Evolutionary conservation across 2,888 invertebrate species (phyloP).

Genomic region (Chrysolina americana): DNA sequence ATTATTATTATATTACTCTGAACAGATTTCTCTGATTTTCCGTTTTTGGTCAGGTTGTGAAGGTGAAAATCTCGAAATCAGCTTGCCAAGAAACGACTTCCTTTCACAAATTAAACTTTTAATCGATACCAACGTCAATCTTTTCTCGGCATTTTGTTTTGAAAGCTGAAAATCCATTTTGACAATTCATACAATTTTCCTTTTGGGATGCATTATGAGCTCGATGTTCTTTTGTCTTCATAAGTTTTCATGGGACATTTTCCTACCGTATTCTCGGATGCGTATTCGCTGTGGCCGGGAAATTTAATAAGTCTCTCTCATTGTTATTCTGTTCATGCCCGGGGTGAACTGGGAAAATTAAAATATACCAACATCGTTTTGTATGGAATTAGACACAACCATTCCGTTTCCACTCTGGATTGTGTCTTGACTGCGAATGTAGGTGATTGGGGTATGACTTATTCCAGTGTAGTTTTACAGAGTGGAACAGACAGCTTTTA

Average conservation of each 20-base stretch:
- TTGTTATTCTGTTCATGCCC: not conserved
- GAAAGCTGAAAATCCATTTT: not conserved
- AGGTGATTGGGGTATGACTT: not conserved
- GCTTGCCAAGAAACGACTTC: too few relatives aligned
- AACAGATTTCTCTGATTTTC: too few relatives aligned
- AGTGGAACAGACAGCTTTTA: too few relatives aligned
- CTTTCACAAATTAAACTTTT: too few relatives aligned
- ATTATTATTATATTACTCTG: too few relatives aligned
- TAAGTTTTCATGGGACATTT: not conserved
- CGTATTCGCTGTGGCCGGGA: not conserved
- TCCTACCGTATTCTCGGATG: not conserved
- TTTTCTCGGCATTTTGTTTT: not conserved
- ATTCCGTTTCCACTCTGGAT: not conserved
- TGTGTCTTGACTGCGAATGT: not conserved
- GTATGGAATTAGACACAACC: not conserved
- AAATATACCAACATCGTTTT: conserved; percentile 4
- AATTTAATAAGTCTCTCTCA: conserved; percentile 5
- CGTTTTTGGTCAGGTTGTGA: too few relatives aligned
- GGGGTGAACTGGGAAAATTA: not conserved
- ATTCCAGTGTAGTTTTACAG: too few relatives aligned
- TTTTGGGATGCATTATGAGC: not conserved
- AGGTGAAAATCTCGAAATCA: too few relatives aligned
- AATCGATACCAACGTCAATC: not conserved
- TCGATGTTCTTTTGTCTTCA: not conserved
- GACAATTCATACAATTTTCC: not conserved